Conservation (phyloP, 2,113 vertebrate genomes). For the Physeter macrocephalus region DNA sequence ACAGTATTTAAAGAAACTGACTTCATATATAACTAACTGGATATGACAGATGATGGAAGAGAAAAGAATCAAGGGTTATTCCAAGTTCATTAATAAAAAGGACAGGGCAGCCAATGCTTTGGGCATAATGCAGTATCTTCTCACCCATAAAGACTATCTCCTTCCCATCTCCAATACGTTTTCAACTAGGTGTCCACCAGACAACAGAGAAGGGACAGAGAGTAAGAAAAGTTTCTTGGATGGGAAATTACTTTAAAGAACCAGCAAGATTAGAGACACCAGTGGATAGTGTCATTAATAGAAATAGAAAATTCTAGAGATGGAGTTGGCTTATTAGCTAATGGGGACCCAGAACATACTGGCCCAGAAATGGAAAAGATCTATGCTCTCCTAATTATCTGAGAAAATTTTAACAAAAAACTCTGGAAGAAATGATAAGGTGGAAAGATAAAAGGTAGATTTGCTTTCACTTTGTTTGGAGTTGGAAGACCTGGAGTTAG, state of each 20-base stretch:
- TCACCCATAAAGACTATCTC: not conserved
- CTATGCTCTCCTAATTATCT: not conserved
- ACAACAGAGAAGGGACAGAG: not conserved
- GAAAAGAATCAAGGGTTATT: not conserved
- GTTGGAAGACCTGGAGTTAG: not conserved
- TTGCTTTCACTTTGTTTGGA: not conserved
- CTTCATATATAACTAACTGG: not conserved
- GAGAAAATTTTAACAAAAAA: not conserved
- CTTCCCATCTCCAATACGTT: not conserved
- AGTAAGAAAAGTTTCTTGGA: not conserved
- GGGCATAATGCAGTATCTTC: not conserved
- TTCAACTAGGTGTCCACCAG: not conserved
- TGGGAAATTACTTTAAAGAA: not conserved
- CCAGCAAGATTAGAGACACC: not conserved
- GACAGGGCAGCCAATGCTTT: not conserved
- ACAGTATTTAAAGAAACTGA: not conserved
- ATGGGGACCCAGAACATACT: not conserved
- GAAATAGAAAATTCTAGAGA: not conserved
- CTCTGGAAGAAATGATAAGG: not conserved
- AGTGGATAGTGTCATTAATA: not conserved
- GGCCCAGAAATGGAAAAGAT: not conserved
- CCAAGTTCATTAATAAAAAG: slow-evolving; percentile 12
- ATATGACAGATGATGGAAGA: not conserved
- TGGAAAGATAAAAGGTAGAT: not conserved
- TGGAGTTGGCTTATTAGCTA: not conserved